phyloP scores from a whole-genome alignment of 2,797 vertebrate genomes.

The Lagodon rhomboides region DNA sequence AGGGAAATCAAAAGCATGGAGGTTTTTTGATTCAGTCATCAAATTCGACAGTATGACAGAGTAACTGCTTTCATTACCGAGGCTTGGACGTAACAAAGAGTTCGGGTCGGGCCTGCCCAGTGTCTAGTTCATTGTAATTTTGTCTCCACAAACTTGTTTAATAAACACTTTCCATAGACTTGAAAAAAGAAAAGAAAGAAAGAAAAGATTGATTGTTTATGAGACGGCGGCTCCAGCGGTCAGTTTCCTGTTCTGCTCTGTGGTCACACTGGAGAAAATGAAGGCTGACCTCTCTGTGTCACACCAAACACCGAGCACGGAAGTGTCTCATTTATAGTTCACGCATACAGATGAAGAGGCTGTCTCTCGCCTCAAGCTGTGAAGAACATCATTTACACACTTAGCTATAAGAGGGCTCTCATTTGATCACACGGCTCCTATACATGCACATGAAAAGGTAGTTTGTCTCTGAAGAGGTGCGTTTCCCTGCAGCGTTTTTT shows the following conservation, averaged over 20 bases:
- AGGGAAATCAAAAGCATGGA: no score
- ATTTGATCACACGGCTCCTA: neutral
- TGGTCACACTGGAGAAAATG: neutral
- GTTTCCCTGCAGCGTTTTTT: neutral
- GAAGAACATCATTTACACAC: neutral
- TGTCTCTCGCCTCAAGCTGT: neutral
- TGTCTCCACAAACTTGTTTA: neutral
- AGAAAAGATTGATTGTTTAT: neutral
- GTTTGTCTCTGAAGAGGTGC: neutral
- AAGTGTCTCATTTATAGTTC: neutral
- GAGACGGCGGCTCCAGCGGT: neutral
- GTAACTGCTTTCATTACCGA: neutral
- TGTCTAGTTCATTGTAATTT: neutral
- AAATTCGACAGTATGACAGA: neutral
- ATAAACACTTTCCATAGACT: neutral
- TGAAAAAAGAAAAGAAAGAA: neutral
- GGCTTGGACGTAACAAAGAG: no score
- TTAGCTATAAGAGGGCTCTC: neutral
- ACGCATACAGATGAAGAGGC: neutral
- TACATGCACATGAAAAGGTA: neutral
- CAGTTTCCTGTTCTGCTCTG: neutral
- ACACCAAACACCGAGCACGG: neutral
- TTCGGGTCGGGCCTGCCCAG: no score
- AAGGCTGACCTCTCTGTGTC: neutral
- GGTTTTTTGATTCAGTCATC: neutral